Percentiles rank a stretch among this genome's conserved stretches.
Conservation (phyloP, 2,797 vertebrate species). For the Anas capensis region DNA sequence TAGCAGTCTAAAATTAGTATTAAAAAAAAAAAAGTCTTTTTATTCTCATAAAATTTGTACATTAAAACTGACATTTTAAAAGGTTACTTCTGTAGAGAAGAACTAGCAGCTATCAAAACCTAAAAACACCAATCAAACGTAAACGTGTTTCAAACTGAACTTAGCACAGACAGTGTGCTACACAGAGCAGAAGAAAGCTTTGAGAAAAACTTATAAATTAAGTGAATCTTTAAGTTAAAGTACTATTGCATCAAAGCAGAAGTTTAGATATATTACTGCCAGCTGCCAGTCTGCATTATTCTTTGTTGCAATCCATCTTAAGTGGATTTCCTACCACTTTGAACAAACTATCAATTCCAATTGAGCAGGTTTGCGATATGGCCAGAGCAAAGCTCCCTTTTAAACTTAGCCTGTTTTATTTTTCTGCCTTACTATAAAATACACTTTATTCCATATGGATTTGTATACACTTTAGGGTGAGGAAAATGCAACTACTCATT, state of each 20-base stretch:
- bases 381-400: constrained; percentile 8
- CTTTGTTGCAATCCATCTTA: background rate
- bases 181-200: background rate
- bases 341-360: constrained; percentile 21
- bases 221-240: constrained; percentile 19
- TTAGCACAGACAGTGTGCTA: background rate
- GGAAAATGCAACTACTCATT: constrained; percentile 44
- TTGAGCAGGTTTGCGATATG: background rate
- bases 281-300: constrained; percentile 27
- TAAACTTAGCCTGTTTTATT: background rate
- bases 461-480: background rate
- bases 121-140: constrained; percentile 62
- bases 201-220: constrained; percentile 18
- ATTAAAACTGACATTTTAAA: constrained; percentile 78
- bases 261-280: background rate
- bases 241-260: constrained; percentile 20
- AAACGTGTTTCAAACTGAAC: constrained; percentile 47
- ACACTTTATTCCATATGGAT: background rate
- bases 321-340: constrained; percentile 26
- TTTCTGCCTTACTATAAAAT: background rate
- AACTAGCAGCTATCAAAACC: constrained; percentile 59
- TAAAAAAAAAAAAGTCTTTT: constrained; percentile 38
- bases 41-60: constrained; percentile 78
- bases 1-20: constrained; percentile 71
- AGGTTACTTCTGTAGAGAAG: constrained; percentile 71